Conservation (phyloP, 2,797 vertebrate species). For the Gymnoscopelus microlampas region DNA sequence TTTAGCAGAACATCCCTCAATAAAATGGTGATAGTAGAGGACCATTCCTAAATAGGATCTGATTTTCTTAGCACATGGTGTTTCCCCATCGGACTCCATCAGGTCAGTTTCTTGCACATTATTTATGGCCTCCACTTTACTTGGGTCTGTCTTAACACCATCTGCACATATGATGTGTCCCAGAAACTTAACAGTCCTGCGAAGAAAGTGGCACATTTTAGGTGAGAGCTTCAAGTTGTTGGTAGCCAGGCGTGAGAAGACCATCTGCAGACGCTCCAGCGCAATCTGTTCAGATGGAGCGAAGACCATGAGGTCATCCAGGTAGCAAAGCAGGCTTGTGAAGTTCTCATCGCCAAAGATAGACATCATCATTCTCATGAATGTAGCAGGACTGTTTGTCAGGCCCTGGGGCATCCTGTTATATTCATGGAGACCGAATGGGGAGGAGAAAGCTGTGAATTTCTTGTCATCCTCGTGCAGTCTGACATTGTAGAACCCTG, state of each 20-base stretch:
- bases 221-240: conserved; percentile 36
- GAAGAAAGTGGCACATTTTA: conserved; percentile 32
- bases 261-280: conserved; percentile 19
- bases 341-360: conserved; percentile 48
- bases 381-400: conserved; percentile 39
- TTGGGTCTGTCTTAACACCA: conserved; percentile 29
- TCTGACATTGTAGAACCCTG: conserved; percentile 16
- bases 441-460: conserved; percentile 12
- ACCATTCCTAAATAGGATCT: conserved; percentile 24
- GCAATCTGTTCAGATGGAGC: conserved; percentile 20
- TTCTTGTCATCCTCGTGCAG: not conserved
- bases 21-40: conserved; percentile 32
- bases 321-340: conserved; percentile 29
- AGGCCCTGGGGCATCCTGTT: conserved; percentile 31
- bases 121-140: conserved; percentile 19
- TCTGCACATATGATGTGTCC: conserved; percentile 9
- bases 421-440: conserved; percentile 10
- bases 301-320: conserved; percentile 33
- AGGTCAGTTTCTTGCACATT: conserved; percentile 13
- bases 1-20: conserved; percentile 6
- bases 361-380: conserved; percentile 47
- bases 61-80: conserved; percentile 16
- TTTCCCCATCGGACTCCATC: conserved; percentile 23
- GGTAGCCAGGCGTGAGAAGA: conserved; percentile 22
- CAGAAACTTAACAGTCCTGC: conserved; percentile 11